These are phyloP conservation scores for Xiphophorus couchianus DNA, from an alignment of 2,113 vertebrate species.

Conservation along the genomic window DNA sequence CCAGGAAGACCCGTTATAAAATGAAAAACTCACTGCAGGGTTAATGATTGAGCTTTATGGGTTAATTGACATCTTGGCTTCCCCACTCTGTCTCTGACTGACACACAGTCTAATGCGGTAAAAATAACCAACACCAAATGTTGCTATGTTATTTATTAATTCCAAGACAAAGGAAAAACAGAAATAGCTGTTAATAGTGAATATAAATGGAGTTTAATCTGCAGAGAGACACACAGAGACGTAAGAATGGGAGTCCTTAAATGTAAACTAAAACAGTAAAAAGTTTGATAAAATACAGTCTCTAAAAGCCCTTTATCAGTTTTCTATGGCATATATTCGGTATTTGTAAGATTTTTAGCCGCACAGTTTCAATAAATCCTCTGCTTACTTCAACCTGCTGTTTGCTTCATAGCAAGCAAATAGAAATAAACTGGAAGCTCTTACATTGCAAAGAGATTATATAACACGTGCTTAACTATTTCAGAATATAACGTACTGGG, in stretches of 20 bases:
- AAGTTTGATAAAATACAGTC: no score
- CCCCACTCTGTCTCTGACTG: not conserved
- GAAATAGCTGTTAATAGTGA: not conserved
- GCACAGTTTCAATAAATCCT: no score
- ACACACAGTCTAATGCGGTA: not conserved
- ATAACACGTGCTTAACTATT: not conserved
- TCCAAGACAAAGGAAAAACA: not conserved
- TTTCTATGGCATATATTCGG: no score
- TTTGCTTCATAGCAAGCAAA: not conserved
- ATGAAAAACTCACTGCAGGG: no score
- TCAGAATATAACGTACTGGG: not conserved
- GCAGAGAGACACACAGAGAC: not conserved
- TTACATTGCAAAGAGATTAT: not conserved
- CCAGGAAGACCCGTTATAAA: no score
- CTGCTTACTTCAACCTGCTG: not conserved
- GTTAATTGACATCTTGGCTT: no score
- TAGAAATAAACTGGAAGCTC: not conserved
- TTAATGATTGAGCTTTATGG: no score
- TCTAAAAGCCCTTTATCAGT: no score
- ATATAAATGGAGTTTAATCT: not conserved
- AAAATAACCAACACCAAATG: not conserved
- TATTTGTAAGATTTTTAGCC: no score
- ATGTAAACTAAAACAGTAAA: no score
- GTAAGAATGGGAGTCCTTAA: no score
- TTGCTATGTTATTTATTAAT: constrained; percentile 40